phyloP scores from a whole-genome alignment of 1,140 invertebrate genomes.

The Drosophila repletoides region DNA sequence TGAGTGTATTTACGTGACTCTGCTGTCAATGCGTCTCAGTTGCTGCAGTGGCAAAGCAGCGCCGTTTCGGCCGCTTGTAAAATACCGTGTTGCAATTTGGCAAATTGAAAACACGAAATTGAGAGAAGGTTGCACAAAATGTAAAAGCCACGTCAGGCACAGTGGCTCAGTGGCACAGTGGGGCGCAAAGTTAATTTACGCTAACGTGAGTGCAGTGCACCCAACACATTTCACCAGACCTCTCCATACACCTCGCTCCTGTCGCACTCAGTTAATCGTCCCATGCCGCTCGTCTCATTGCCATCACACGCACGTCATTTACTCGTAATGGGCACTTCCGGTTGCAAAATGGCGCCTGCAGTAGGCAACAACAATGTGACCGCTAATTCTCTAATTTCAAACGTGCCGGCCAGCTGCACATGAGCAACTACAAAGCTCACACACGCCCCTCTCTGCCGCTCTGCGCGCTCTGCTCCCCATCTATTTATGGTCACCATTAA shows the following conservation, averaged over 20 bases:
- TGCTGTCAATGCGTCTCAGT: conserved; percentile 44
- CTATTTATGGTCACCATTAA: conserved; percentile 56
- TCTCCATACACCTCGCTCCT: background rate
- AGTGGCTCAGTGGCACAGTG: conserved; percentile 40
- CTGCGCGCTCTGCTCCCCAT: conserved; percentile 1
- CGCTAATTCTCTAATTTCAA: conserved; percentile 72
- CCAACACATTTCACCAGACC: background rate
- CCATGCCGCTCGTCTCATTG: conserved; percentile 16
- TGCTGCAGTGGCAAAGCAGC: conserved; percentile 1
- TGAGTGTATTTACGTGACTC: conserved; percentile 59
- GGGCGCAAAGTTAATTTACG: conserved; percentile 71
- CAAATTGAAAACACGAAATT: conserved; percentile 73
- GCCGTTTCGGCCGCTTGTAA: conserved; percentile 28
- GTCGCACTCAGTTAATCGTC: background rate
- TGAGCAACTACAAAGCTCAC: conserved; percentile 37
- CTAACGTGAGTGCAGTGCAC: background rate
- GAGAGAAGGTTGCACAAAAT: conserved; percentile 35
- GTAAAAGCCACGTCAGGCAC: conserved; percentile 3
- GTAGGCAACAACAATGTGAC: conserved; percentile 46
- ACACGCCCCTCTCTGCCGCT: background rate
- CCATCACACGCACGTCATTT: conserved; percentile 56
- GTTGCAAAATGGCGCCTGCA: conserved; percentile 55
- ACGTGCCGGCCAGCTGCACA: conserved; percentile 42
- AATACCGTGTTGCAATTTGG: conserved; percentile 68
- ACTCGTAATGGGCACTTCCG: conserved; percentile 62